Base-by-base conservation (phyloP, 2,797 vertebrate species). In the Etheostoma nigrum region DNA sequence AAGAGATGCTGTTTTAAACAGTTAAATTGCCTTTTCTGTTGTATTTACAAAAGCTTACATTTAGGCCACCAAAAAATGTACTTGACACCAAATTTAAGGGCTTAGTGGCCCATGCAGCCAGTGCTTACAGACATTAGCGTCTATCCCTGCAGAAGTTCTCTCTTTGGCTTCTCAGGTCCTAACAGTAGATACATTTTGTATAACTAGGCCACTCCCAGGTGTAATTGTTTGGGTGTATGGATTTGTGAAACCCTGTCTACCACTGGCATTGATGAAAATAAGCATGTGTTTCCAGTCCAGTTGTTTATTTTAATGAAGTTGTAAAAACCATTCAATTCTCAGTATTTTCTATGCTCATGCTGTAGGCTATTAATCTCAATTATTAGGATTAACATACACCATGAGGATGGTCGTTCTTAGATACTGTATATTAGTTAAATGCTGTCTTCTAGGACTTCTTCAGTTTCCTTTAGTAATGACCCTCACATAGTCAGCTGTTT, bases 151-250 rank as follows among this genome's bases (percentile, higher is more conserved):
- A 36, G n/a, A 33, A 62, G 5, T n/a, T 57, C 58, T 55, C 12
- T 25, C 1, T 57, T 2, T 4, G 13, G 49, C 21, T 69, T 53
- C 2, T 55, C 5, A 52, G 55, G 55, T 13, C 6, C 30, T 14
- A 48, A 48, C 30, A 57, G 33, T 16, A 57, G 58, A 66, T 52
- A 2, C 52, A 18, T 55, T 70, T 53, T 77, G 42, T 57, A 5
- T 48, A 58, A 61, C 23, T 15, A 12, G n/a, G 52, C 15, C 25
- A 11, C 64, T 60, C 42, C 48, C 25, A 23, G 7, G 27, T 76
- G 5, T n/a, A 53, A 54, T 9, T 58, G 53, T 69, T 48, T 36
- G 11, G 30, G 13, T 57, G 27, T n/a, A 4, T 68, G 42, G 11
- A 19, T 74, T n/a, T 15, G 19, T 59, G 1, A 45, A 72, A 55